Evolutionary conservation across 2,113 vertebrate species (phyloP), one percentile per base, ranked within the genome.

Genomic region (Paramisgurnus dabryanus): DNA sequence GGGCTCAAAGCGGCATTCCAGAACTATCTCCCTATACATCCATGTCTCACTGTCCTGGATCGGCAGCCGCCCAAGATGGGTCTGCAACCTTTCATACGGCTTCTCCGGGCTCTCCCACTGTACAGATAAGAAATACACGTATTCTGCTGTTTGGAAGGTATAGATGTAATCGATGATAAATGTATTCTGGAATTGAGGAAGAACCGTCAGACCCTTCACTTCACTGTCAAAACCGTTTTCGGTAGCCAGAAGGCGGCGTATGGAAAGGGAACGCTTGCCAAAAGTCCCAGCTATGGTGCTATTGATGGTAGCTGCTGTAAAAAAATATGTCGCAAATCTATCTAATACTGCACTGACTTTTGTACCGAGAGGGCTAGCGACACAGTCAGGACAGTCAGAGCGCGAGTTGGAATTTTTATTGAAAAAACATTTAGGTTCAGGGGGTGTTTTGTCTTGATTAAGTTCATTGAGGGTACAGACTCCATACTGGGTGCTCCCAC

Each of bases 351-450:
- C 89, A 0, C 89, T 92, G 76, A 94, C 92, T 9, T 87, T 92
- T 10, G 96, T 97, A 40, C 96, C 96, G 68, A 97, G 85, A 0
- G 96, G 94, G 83, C 97, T 98, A 78, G 94, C 96, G 71, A 98
- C 84, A 27, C 98, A 99, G 83, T 98, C 96, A 0, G 91, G 91
- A 81, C 96, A 98, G 34, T 76, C 50, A 0, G 12, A 5, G 0
- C 89, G 88, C 1, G 64, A 86, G 84, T 96, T 98, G 0, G 27
- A 60, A 0, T 0, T 0, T 4, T 85, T 70, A 0, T 89, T 92
- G 86, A 93, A 97, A 47, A 98, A 92, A 86, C 96, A 98, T 12
- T 4, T 0, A 34, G 85, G 83, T 53, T 43, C 0, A 2, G 53
- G 50, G 0, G 10, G n/a, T 7, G 22, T 1, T 3, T 0, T 0